Percentiles rank a stretch among this genome's conserved stretches.
Evolutionary conservation across 53 echinoderm and acorn worm species (phyloP).

Genomic region (Arbacia lixula): DNA sequence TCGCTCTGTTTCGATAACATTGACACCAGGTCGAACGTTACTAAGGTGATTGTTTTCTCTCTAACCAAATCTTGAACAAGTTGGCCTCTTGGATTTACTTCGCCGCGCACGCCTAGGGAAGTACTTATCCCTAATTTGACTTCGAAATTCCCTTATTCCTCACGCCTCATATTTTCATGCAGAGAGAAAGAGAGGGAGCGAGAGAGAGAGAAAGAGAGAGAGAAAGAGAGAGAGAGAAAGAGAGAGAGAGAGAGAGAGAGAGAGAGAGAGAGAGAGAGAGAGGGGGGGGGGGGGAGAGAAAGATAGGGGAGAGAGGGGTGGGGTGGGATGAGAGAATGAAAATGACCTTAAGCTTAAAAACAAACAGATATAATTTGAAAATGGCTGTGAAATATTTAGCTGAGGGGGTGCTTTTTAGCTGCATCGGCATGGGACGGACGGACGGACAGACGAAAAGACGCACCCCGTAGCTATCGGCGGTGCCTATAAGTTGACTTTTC

Average conservation of each 20-base stretch:
- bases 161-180: no score
- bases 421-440: no score
- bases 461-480: no score
- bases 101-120: no score
- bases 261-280: not conserved
- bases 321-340: not conserved
- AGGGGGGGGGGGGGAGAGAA: not conserved
- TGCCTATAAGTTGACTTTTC: no score
- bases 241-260: not conserved
- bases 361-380: constrained; percentile 41
- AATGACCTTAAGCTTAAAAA: constrained; percentile 23
- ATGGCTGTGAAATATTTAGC: constrained; percentile 26
- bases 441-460: no score
- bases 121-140: not conserved
- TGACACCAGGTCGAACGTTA: no score
- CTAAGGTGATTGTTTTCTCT: no score
- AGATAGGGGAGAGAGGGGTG: not conserved
- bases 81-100: no score
- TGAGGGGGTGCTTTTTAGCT: no score
- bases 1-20: no score
- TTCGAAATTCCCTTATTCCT: not conserved
- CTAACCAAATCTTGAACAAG: no score
- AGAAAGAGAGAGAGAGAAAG: constrained; percentile 4
- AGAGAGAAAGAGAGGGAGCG: not conserved
- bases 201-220: not conserved